Conservation (phyloP, 2,113 vertebrate genomes). For the Phylloscopus whistleri region DNA sequence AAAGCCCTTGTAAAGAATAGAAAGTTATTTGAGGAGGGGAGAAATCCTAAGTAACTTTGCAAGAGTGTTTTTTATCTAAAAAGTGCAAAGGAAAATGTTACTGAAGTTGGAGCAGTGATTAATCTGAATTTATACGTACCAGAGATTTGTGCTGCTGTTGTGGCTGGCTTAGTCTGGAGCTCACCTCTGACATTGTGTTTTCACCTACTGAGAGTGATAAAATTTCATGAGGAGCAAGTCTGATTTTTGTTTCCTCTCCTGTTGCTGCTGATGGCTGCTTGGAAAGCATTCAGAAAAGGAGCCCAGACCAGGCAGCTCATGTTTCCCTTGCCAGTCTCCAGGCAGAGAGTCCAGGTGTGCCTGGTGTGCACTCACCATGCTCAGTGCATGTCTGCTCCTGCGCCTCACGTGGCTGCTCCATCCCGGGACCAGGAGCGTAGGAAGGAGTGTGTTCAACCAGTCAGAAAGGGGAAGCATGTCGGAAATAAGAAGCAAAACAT, state of each 20-base stretch:
- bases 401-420: not conserved
- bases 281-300: not conserved
- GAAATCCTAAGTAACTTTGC: not conserved
- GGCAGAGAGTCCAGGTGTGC: not conserved
- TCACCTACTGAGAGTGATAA: not conserved
- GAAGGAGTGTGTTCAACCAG: not conserved
- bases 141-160: not conserved
- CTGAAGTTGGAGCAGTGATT: not conserved
- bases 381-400: not conserved
- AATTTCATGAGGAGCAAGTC: not conserved
- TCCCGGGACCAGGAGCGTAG: not conserved
- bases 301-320: not conserved
- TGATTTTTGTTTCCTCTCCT: not conserved
- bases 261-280: not conserved
- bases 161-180: not conserved
- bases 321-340: not conserved
- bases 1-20: not conserved
- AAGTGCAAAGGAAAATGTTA: not conserved
- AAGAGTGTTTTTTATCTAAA: not conserved
- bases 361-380: not conserved
- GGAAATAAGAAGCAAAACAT: not conserved
- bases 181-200: not conserved
- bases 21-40: not conserved
- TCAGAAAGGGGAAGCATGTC: not conserved
- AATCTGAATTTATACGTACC: not conserved